These are phyloP conservation scores for Balearica regulorum DNA, from an alignment of 2,797 vertebrate species.

Conservation along the genomic window DNA sequence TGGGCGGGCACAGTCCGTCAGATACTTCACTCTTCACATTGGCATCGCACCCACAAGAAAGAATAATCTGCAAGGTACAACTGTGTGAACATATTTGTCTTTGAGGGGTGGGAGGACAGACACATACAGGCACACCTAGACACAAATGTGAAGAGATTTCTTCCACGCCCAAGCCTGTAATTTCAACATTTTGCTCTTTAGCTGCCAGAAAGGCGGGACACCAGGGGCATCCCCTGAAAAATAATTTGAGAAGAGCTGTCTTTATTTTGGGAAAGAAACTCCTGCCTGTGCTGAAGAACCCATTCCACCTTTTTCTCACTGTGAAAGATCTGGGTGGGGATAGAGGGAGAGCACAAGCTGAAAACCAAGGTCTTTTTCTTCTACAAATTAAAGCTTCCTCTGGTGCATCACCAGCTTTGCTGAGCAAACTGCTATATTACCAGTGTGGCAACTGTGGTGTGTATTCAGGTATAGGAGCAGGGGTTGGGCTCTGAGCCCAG, in stretches of 20 bases:
- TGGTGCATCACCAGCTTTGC: background rate
- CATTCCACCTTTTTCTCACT: background rate
- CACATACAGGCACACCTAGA: slow-evolving; percentile 31
- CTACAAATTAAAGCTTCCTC: background rate
- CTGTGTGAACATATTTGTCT: background rate
- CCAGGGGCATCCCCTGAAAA: slow-evolving; percentile 5
- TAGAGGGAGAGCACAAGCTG: background rate
- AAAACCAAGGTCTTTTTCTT: background rate
- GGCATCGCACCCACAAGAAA: background rate
- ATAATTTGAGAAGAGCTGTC: slow-evolving; percentile 16
- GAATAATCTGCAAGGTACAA: slow-evolving; percentile 35
- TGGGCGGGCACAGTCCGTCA: slow-evolving; percentile 25
- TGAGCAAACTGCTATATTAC: background rate
- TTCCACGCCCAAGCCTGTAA: slow-evolving; percentile 32
- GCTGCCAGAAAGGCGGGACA: slow-evolving; percentile 44
- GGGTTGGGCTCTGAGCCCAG: background rate
- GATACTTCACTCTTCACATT: background rate
- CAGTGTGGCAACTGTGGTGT: background rate
- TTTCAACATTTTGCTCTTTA: slow-evolving; percentile 48
- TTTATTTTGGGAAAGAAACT: slow-evolving; percentile 55
- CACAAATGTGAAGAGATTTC: slow-evolving; percentile 3
- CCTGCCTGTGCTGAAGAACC: slow-evolving; percentile 13
- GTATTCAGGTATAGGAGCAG: background rate
- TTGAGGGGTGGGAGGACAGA: slow-evolving; percentile 5
- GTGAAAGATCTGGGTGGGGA: slow-evolving; percentile 4